Conservation (phyloP, 23 tunicate genomes). For the Botrylloides violaceus region DNA sequence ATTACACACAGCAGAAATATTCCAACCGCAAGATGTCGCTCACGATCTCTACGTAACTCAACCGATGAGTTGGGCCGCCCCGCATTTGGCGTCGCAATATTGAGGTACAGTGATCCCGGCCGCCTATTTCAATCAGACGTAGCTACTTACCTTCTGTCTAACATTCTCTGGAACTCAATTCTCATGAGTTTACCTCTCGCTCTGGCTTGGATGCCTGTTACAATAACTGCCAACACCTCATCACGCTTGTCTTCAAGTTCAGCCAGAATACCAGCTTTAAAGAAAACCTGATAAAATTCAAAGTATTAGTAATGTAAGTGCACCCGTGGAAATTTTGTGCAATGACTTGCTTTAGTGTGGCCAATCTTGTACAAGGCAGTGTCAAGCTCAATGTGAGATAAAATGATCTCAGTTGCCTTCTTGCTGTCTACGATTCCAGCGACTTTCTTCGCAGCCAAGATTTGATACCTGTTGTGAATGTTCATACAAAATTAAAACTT, state of each 20-base stretch:
- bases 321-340: neutral
- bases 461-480: slow-evolving; percentile 66
- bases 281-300: slow-evolving; percentile 59
- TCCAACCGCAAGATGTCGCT: no score
- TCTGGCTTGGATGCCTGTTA: slow-evolving; percentile 75
- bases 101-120: neutral
- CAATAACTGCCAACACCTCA: slow-evolving; percentile 61
- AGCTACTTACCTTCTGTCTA: slow-evolving; percentile 69
- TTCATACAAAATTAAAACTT: no score
- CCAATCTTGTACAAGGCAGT: slow-evolving; percentile 85
- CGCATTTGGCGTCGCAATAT: no score
- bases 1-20: no score
- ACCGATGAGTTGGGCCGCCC: no score
- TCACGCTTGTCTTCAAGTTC: slow-evolving; percentile 96
- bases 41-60: no score
- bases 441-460: slow-evolving; percentile 73
- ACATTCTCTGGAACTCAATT: slow-evolving; percentile 85
- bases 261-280: slow-evolving; percentile 98
- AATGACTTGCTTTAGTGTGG: slow-evolving; percentile 72
- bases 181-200: slow-evolving; percentile 97
- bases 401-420: slow-evolving; percentile 77
- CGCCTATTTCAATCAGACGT: neutral
- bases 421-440: slow-evolving; percentile 95
- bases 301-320: neutral
- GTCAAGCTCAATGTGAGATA: slow-evolving; percentile 63